These are phyloP conservation scores for Rhinella marina DNA, from an alignment of 2,797 vertebrate species.

Conservation along the genomic window DNA sequence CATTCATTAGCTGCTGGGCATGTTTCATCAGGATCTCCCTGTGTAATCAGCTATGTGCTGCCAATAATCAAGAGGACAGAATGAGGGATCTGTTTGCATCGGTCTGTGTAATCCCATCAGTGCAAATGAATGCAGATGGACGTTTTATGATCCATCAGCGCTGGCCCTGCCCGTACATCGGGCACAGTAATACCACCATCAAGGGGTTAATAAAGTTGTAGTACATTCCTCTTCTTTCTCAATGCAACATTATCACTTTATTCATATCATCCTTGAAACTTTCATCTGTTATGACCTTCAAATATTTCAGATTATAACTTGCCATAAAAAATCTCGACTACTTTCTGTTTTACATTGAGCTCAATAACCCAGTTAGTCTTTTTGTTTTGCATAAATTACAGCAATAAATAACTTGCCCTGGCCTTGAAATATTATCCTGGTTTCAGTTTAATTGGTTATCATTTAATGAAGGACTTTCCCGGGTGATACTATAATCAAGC, in stretches of 20 bases:
- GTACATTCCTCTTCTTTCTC: not conserved
- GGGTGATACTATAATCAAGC: not conserved
- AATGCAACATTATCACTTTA: not conserved
- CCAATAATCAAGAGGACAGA: too few species aligned
- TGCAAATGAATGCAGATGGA: too few species aligned
- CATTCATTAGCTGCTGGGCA: too few species aligned
- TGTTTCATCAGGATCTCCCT: too few species aligned
- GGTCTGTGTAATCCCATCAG: too few species aligned
- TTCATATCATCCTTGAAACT: not conserved
- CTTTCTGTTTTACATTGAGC: not conserved
- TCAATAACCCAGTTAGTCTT: not conserved
- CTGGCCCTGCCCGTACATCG: too few species aligned
- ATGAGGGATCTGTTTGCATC: too few species aligned
- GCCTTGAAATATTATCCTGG: constrained; percentile 17
- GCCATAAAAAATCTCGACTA: not conserved
- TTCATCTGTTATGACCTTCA: constrained; percentile 10
- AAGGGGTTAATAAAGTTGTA: too few species aligned
- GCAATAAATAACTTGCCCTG: not conserved
- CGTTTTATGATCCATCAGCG: too few species aligned
- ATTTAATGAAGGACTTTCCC: constrained; percentile 33
- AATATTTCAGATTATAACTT: not conserved
- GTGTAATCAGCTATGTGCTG: too few species aligned
- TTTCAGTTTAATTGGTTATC: constrained; percentile 25
- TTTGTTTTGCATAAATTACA: not conserved
- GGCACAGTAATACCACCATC: too few species aligned